Conservation (phyloP, 2,113 vertebrate genomes). For the Brienomyrus brachyistius region DNA sequence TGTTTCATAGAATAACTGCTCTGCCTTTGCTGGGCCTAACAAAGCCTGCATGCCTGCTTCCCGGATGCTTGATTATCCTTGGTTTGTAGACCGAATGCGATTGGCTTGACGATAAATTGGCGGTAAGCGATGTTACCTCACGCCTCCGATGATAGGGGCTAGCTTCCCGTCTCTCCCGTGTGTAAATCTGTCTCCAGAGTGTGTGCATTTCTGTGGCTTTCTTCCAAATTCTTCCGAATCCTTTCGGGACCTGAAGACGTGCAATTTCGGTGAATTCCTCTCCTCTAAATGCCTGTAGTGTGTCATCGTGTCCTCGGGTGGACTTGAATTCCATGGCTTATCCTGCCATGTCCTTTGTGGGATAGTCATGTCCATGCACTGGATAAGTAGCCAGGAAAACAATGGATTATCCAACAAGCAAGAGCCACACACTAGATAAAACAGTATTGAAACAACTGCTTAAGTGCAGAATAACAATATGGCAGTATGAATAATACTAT, state of each 20-base stretch:
- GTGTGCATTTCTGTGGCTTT: background rate
- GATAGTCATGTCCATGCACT: background rate
- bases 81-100: background rate
- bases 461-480: background rate
- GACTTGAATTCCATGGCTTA: background rate
- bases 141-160: background rate
- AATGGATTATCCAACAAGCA: background rate
- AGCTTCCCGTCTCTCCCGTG: background rate
- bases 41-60: background rate
- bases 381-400: background rate
- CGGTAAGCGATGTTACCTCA: background rate
- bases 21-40: background rate
- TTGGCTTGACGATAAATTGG: background rate
- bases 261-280: background rate
- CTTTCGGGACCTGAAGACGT: background rate
- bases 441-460: background rate
- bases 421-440: background rate
- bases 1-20: constrained; percentile 13
- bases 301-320: background rate
- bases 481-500: background rate
- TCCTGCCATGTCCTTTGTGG: background rate
- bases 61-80: background rate
- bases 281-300: background rate
- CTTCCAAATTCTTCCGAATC: background rate
- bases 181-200: background rate